Evolutionary conservation across 2,797 vertebrate genomes (phyloP).

Genomic region (Chrosomus eos): DNA sequence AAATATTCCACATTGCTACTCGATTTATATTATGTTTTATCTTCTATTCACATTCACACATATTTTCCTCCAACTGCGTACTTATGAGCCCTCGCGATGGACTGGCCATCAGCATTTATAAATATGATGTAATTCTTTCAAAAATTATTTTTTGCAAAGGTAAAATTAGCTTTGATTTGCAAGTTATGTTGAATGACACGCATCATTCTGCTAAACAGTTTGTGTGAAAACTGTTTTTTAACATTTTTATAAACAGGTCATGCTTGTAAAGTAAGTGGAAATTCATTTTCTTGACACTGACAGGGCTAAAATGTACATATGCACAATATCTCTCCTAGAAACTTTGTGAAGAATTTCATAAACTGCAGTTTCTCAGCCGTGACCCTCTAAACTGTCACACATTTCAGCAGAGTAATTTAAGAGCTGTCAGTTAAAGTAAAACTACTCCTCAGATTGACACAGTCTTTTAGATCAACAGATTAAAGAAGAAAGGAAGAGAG

Average conservation of each 20-base stretch:
- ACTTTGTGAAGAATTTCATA: slow-evolving; percentile 43
- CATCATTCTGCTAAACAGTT: neutral
- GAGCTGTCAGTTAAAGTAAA: slow-evolving; percentile 49
- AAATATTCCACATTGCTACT: no score
- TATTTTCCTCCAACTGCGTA: neutral
- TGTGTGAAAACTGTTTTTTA: neutral
- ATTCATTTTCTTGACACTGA: slow-evolving; percentile 12
- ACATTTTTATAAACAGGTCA: neutral
- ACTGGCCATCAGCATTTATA: neutral
- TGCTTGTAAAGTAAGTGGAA: neutral
- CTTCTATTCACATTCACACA: no score
- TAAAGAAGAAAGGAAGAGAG: slow-evolving; percentile 31
- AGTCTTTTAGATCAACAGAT: slow-evolving; percentile 42
- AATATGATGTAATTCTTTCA: neutral
- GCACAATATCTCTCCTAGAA: slow-evolving; percentile 43
- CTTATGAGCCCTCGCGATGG: neutral
- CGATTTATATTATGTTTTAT: no score
- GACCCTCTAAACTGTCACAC: slow-evolving; percentile 51
- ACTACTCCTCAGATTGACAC: slow-evolving; percentile 23
- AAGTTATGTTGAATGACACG: neutral
- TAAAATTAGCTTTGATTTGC: neutral
- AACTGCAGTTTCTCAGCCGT: slow-evolving; percentile 44
- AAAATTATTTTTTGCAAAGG: neutral
- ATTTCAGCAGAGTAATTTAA: slow-evolving; percentile 34
- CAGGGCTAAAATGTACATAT: slow-evolving; percentile 28